Conservation (phyloP, 2,113 vertebrate genomes). For the Phalacrocorax aristotelis region DNA sequence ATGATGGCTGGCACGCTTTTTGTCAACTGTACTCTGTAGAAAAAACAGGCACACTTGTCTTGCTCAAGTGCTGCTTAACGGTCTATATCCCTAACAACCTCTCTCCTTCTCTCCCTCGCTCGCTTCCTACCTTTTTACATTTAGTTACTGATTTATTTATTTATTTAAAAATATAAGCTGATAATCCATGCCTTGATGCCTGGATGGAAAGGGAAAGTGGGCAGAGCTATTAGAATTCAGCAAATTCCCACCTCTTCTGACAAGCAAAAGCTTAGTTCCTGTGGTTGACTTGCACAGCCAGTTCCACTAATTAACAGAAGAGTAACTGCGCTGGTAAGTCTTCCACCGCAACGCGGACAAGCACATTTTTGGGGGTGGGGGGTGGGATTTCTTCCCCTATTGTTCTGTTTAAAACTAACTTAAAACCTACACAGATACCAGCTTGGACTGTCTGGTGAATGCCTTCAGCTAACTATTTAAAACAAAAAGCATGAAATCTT, state of each 20-base stretch:
- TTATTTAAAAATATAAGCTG: not conserved
- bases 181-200: slow-evolving; percentile 19
- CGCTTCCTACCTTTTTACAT: slow-evolving; percentile 8
- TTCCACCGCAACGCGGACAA: not conserved
- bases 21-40: slow-evolving; percentile 98
- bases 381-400: not conserved
- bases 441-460: not conserved
- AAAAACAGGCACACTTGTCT: slow-evolving; percentile 98
- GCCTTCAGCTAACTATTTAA: slow-evolving; percentile 52
- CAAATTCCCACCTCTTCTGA: not conserved
- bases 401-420: slow-evolving; percentile 9
- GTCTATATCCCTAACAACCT: slow-evolving; percentile 65
- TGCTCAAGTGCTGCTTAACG: slow-evolving; percentile 84
- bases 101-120: slow-evolving; percentile 51
- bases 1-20: slow-evolving; percentile 91
- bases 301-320: not conserved
- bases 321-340: not conserved
- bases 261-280: not conserved
- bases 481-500: slow-evolving; percentile 42
- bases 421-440: not conserved
- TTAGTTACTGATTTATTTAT: not conserved
- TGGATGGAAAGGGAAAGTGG: slow-evolving; percentile 16
- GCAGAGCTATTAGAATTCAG: not conserved
- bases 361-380: not conserved
- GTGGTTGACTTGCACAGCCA: not conserved